Percentiles rank a stretch among this genome's conserved stretches.
These are phyloP conservation scores for Limosa lapponica DNA, from an alignment of 2,797 vertebrate species.

Conservation along the genomic window DNA sequence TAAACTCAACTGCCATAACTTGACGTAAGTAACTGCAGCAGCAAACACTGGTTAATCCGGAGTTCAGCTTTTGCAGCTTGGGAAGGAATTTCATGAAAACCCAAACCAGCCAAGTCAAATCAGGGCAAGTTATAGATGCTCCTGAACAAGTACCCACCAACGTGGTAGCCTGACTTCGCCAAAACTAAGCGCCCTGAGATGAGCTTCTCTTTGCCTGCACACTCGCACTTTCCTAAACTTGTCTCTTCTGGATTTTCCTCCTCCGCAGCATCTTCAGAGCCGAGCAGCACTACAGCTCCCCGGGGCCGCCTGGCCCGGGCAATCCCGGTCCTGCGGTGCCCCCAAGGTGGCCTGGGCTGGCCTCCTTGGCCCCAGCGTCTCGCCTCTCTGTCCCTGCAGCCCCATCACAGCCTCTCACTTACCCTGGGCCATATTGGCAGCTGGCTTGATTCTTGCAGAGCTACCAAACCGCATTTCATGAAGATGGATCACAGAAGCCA, in stretches of 20 bases:
- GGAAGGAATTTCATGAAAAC: neutral
- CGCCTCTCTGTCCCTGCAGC: accelerated
- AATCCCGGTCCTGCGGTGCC: neutral
- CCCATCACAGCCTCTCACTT: neutral
- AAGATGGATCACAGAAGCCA: constrained; percentile 2
- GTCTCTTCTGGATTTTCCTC: neutral
- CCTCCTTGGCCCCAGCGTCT: accelerated
- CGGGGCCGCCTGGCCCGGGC: accelerated
- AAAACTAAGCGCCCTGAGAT: neutral
- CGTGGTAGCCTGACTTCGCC: neutral
- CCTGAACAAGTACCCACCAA: neutral
- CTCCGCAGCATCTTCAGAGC: neutral
- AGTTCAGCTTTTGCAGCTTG: neutral
- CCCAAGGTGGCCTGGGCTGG: neutral
- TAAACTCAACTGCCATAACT: accelerated
- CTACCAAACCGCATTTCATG: constrained; percentile 22
- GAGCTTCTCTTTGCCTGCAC: neutral
- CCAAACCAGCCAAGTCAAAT: neutral
- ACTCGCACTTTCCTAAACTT: neutral
- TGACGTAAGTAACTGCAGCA: neutral
- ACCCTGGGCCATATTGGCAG: neutral
- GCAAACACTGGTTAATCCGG: neutral
- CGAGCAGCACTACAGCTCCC: neutral
- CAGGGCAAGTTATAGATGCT: neutral
- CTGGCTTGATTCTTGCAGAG: neutral